Base-by-base conservation (phyloP, 2,113 vertebrate species). In the Oriolus oriolus region DNA sequence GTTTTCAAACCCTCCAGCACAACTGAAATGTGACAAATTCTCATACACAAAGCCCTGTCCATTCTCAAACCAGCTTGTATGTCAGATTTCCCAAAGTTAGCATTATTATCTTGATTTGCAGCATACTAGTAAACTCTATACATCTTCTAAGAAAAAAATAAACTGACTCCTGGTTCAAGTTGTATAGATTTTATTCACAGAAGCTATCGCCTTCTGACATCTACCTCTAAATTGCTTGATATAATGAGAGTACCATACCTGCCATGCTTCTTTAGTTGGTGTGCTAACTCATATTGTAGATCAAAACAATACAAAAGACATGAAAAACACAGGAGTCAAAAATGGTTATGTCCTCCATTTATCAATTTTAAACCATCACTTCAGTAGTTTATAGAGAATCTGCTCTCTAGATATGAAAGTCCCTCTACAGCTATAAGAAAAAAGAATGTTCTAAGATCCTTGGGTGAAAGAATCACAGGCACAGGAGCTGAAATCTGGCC, bases 341-440 rank as follows among this genome's bases (percentile, higher is more conserved):
- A 95, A 74, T 3, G 19, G 65, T 83, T 87, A 73, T 85, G 66
- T 57, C 87, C 65, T 45, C 42, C 91, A 76, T 93, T 91, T 47
- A 87, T 96, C 94, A 91, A 69, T 73, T 95, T 95, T 93, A 96
- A 94, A 83, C 81, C 84, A 61, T 22, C 50, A 7, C 74, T 91
- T 87, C 87, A 82, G 68, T 4, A 64, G 20, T 39, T 64, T 37
- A 73, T 37, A 73, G 90, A 79, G 74, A n/a, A 42, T 44, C 82
- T 44, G 65, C 60, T 52, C 76, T 87, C 81, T 18, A 76, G 77
- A 59, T 60, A 64, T 2, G 24, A 33, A 89, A 60, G 65, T 57
- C 69, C 41, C 24, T 84, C 23, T 42, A 20, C 23, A 77, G 61
- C 70, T 30, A 0, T 42, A 61, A 65, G 78, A 10, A 54, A 54